Evolutionary conservation across 2,888 invertebrate species (phyloP).

Genomic region (Ophioninae sp.): DNA sequence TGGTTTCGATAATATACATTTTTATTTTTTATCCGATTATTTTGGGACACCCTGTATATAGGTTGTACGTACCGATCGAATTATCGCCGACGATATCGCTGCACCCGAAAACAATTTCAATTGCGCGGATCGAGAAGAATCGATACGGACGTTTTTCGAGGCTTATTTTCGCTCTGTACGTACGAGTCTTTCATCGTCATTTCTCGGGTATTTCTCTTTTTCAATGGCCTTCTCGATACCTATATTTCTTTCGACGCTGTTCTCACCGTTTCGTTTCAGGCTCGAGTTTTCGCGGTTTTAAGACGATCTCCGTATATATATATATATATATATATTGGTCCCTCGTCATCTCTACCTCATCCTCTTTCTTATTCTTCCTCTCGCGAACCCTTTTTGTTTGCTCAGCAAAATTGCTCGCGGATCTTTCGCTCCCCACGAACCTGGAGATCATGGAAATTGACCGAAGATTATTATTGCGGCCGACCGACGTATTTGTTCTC

Average conservation of each 20-base stretch:
- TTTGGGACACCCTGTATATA: background rate
- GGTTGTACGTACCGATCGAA: background rate
- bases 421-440: constrained; percentile 60
- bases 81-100: constrained; percentile 67
- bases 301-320: constrained; percentile 6
- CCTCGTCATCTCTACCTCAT: no score
- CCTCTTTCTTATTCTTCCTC: background rate
- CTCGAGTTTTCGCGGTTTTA: constrained; percentile 57
- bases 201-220: constrained; percentile 57
- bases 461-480: constrained; percentile 77
- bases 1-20: no score
- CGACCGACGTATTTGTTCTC: constrained; percentile 79
- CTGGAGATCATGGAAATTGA: constrained; percentile 75
- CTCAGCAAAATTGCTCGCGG: constrained; percentile 76
- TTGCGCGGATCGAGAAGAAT: constrained; percentile 72
- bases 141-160: background rate
- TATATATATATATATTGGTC: no score
- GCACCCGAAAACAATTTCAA: constrained; percentile 72
- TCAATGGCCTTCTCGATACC: constrained; percentile 64
- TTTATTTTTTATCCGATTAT: no score
- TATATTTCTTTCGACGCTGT: constrained; percentile 67
- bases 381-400: constrained; percentile 77
- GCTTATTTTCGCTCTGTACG: constrained; percentile 17
- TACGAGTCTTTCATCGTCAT: constrained; percentile 29
- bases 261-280: constrained; percentile 53